Evolutionary conservation across 2,888 invertebrate genomes (phyloP).

Genomic region (Xiphydria camelus): DNA sequence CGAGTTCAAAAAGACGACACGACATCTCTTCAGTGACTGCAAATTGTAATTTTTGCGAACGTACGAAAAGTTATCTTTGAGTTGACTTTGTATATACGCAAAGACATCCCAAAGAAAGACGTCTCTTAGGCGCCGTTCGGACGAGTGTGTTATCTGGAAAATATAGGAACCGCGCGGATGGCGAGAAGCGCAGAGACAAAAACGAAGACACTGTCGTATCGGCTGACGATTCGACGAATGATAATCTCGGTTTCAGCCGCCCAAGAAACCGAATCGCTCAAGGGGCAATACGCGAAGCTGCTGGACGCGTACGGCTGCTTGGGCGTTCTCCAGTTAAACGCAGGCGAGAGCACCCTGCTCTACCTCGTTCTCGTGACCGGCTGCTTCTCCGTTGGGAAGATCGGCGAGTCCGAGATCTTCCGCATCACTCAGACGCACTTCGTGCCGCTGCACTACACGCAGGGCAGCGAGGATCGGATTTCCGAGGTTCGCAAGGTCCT

Average conservation of each 20-base stretch:
- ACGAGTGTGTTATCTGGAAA: too few species aligned
- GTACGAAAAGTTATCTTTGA: too few species aligned
- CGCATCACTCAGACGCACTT: constrained; percentile 92
- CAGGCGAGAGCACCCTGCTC: constrained; percentile 80
- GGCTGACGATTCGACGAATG: too few species aligned
- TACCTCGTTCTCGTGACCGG: constrained; percentile 94
- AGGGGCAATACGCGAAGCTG: constrained; percentile 87
- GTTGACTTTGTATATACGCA: too few species aligned
- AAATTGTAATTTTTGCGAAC: too few species aligned
- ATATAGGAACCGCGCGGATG: too few species aligned
- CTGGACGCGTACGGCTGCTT: constrained; percentile 95
- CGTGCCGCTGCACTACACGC: constrained; percentile 79
- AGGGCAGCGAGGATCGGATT: constrained; percentile 64
- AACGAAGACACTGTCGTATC: too few species aligned
- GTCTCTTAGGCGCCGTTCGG: too few species aligned
- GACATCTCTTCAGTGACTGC: too few species aligned
- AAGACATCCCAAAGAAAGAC: too few species aligned
- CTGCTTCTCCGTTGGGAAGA: constrained; percentile 95
- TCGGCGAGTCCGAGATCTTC: constrained; percentile 93
- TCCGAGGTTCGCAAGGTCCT: constrained; percentile 80
- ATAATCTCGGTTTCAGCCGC: constrained; percentile 61
- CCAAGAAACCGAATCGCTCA: constrained; percentile 87
- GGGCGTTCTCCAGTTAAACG: constrained; percentile 87
- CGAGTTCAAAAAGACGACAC: too few species aligned
- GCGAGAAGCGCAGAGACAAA: too few species aligned